Base-by-base conservation (phyloP, 2,888 invertebrate species). In the Abscondita cerata region DNA sequence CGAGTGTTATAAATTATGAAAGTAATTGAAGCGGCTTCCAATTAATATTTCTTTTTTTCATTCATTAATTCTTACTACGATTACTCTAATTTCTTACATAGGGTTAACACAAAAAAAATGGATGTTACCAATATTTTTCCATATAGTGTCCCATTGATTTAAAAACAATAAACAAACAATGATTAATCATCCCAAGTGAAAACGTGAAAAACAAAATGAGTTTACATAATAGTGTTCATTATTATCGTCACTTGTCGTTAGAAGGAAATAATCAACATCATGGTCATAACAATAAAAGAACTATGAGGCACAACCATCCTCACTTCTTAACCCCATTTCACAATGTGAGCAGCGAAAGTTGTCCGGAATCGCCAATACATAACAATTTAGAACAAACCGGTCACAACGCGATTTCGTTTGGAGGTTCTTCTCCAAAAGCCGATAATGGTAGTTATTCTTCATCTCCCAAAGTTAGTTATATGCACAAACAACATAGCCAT, bases 401-500 rank as follows among this genome's bases (percentile, higher is more conserved):
- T 25, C 67, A 70, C 8, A 72, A 71, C 46, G 68, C 68, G 15
- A 67, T 70, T 9, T 68, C 64, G n/a, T 59, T 65, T 12, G 68
- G 69, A 13, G 55, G 69, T 52, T 69, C 73, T 12, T 68, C 74
- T 9, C 69, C 73, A 4, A 52, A 53, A 47, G 33, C 47, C n/a
- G 53, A 36, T 11, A 55, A 8, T 20, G 19, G 41, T n/a, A 64
- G 62, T 31, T 65, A 65, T 16, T 70, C 70, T 3, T 70, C 68
- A 8, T 68, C 68, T 13, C 68, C 70, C 18, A 71, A 65, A 53
- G 69, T 41, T 50, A 56, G 12, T 46, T 68, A 55, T 6, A 59
- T 73, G 54, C 74, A 75, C n/a, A 72, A 71, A 36, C 68, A 72
- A 11, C 73, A 75, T 57, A 71, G 83, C 67, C 83, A 85, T 46